Base-by-base conservation (phyloP, 1,140 invertebrate genomes). In the Micrasema longulum region DNA sequence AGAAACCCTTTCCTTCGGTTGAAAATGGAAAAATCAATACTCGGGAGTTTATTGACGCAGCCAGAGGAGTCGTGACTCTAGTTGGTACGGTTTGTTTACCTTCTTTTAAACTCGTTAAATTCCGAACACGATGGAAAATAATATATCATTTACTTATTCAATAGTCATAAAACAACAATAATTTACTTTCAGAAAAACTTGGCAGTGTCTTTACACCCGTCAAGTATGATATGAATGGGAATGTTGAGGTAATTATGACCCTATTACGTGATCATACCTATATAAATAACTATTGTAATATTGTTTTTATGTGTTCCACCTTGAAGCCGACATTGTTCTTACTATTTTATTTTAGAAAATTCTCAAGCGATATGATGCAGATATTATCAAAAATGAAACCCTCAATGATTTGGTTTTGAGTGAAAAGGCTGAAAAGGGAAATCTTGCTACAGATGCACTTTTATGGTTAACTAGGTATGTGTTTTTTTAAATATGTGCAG, bases 171-270 rank as follows among this genome's bases (percentile, higher is more conserved):
- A 36, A 60, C 14, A 36, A n/a, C n/a, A n/a, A n/a, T n/a, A 2
- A 22, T 63, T 43, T 45, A 14, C 65, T 87, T 88, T 74, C 82
- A 93, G 91, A 91, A 77, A 86, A 87, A 78, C 88, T 92, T 79
- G 91, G 91, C 68, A 91, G 88, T 82, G 80, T 90, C 2, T 93
- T 93, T 79, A 84, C 88, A 43, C 89, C 91, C 11, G 87, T 93
- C 18, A 90, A 89, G 77, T 87, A 88, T 82, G 91, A 93, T 77
- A 91, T 93, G 86, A 87, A 89, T 80, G 88, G 88, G 76, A 93
- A 92, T 80, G 88, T 93, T 76, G 86, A 89, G 77, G 91, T 92
- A 86, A 70, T 53, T 55, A 26, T 69, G 36, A 26, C 10, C 31
- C n/a, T 38, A 35, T 16, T 38, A 60, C n/a, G n/a, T n/a, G n/a